Conservation (phyloP, 2,888 invertebrate species). For the Machimus rusticus region DNA sequence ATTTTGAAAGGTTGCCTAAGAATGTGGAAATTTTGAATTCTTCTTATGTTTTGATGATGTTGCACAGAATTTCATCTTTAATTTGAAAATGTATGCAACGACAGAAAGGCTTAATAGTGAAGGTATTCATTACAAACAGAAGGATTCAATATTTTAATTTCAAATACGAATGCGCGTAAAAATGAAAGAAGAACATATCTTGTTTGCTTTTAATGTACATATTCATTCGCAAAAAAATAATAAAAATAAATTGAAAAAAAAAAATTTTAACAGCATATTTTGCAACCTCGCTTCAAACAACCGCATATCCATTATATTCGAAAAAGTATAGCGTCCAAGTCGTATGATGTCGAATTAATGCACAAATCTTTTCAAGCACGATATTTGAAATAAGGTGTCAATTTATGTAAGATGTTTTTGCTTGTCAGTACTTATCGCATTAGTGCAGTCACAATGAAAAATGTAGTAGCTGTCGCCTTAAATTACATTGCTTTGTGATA, state of each 20-base stretch:
- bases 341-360: background rate
- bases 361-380: background rate
- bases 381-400: background rate
- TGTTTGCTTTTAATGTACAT: background rate
- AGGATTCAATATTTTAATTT: too few species aligned
- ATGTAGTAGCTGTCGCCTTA: background rate
- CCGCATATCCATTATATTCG: background rate
- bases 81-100: too few species aligned
- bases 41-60: too few species aligned
- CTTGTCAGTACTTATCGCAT: background rate
- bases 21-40: too few species aligned
- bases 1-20: too few species aligned
- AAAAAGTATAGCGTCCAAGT: background rate
- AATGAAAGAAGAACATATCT: background rate
- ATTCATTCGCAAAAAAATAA: background rate
- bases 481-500: background rate
- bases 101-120: too few species aligned
- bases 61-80: too few species aligned
- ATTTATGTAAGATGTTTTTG: background rate
- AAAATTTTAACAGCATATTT: background rate
- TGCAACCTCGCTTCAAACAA: background rate
- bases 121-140: too few species aligned
- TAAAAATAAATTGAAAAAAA: background rate
- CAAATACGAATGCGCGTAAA: background rate
- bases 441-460: background rate